Conservation (phyloP, 2,797 vertebrate genomes). For the Psittacula derbiana region DNA sequence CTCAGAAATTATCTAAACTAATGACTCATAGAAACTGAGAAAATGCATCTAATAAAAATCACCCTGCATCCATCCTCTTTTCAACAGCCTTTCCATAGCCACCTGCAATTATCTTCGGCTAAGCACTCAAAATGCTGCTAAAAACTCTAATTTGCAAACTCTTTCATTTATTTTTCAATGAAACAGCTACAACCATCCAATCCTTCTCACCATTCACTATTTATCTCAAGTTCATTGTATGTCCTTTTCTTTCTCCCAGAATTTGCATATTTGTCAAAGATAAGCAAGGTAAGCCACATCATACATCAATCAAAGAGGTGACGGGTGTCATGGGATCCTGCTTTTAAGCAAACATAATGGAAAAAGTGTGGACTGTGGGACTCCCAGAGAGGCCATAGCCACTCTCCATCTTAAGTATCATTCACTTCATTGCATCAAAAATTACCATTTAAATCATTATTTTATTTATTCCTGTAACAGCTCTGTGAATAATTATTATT, state of each 20-base stretch:
- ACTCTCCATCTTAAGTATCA: not conserved
- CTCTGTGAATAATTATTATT: not conserved
- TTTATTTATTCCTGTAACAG: constrained; percentile 11
- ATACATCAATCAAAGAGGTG: not conserved
- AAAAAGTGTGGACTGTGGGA: not conserved
- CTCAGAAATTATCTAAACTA: not conserved
- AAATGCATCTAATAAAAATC: not conserved
- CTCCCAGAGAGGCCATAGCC: not conserved
- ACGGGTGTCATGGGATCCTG: not conserved
- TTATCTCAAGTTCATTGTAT: not conserved
- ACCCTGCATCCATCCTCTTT: not conserved
- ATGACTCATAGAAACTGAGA: not conserved
- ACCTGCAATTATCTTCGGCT: not conserved
- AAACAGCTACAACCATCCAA: not conserved
- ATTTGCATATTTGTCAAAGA: not conserved
- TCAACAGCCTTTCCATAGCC: not conserved
- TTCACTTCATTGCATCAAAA: not conserved
- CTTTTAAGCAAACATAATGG: not conserved
- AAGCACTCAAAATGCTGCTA: not conserved
- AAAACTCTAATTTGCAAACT: not conserved
- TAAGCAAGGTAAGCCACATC: not conserved
- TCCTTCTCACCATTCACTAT: not conserved
- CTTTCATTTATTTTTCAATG: not conserved
- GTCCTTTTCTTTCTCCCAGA: not conserved
- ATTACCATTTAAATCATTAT: not conserved